Evolutionary conservation across 2,888 invertebrate species (phyloP).

Genomic region (Nomada ruficornis): DNA sequence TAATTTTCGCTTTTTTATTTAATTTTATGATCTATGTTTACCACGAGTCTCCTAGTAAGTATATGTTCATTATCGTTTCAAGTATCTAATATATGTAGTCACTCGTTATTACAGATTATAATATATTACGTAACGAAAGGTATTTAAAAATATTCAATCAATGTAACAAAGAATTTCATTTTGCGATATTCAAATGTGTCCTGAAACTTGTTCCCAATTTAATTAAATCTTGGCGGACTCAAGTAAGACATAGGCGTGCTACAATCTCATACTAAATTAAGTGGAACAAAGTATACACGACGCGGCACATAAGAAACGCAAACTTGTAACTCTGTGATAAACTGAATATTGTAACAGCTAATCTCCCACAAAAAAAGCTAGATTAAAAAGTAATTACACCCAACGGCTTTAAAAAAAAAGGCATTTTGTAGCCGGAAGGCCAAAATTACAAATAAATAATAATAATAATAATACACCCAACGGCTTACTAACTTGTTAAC

Average conservation of each 20-base stretch:
- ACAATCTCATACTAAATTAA: not conserved
- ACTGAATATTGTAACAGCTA: not conserved
- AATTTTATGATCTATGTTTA: too few relatives aligned
- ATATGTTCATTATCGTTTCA: too few relatives aligned
- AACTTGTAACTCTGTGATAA: not conserved
- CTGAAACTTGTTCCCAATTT: not conserved
- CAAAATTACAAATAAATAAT: too few relatives aligned
- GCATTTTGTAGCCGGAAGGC: too few relatives aligned
- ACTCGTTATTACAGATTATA: too few relatives aligned
- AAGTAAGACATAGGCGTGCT: not conserved
- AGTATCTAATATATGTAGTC: too few relatives aligned
- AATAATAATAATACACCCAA: too few relatives aligned
- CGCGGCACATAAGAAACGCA: not conserved
- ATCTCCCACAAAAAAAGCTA: not conserved
- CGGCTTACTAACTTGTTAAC: not conserved
- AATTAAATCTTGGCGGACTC: not conserved
- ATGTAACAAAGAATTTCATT: not conserved
- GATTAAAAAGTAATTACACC: not conserved
- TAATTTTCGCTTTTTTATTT: too few relatives aligned
- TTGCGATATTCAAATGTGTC: not conserved
- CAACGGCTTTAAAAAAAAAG: too few relatives aligned
- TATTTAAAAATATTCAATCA: too few relatives aligned
- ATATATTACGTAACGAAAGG: too few relatives aligned
- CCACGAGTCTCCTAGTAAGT: too few relatives aligned
- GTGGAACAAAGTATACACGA: slow-evolving; percentile 3